phyloP scores from a whole-genome alignment of 1,140 invertebrate species.

The Pseudachorutes palmiensis region DNA sequence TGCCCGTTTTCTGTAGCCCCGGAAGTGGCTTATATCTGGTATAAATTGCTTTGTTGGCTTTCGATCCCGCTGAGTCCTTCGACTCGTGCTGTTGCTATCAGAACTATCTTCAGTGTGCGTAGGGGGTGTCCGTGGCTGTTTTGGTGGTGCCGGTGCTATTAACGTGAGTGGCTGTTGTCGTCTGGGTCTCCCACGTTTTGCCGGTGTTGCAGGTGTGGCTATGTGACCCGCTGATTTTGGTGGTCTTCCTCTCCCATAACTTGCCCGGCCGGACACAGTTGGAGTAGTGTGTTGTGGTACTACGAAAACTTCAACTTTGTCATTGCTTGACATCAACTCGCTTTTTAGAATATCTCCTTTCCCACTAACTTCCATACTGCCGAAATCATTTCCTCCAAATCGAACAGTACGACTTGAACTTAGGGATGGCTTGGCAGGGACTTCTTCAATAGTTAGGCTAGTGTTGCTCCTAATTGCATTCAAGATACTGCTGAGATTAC shows the following conservation, averaged over 20 bases:
- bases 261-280: neutral
- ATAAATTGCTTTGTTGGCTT: slow-evolving; percentile 33
- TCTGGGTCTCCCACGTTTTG: slow-evolving; percentile 3
- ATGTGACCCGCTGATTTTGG: neutral
- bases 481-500: neutral
- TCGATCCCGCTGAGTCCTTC: slow-evolving; percentile 23
- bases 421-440: slow-evolving; percentile 4
- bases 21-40: slow-evolving; percentile 4
- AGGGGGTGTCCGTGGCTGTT: too few relatives aligned
- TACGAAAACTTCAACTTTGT: slow-evolving; percentile 2
- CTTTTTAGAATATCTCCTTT: neutral
- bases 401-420: neutral
- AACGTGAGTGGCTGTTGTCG: neutral
- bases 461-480: slow-evolving; percentile 13
- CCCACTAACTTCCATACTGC: neutral
- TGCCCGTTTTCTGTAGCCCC: neutral
- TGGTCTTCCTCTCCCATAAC: too few relatives aligned
- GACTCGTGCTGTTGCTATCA: slow-evolving; percentile 1
- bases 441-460: slow-evolving; percentile 14
- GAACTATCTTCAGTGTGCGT: neutral
- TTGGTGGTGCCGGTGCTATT: neutral
- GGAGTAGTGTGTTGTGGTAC: neutral
- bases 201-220: neutral
- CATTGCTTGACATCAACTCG: neutral
- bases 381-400: neutral